Conservation (phyloP, 2,888 invertebrate species). For the Ophioninae sp. region DNA sequence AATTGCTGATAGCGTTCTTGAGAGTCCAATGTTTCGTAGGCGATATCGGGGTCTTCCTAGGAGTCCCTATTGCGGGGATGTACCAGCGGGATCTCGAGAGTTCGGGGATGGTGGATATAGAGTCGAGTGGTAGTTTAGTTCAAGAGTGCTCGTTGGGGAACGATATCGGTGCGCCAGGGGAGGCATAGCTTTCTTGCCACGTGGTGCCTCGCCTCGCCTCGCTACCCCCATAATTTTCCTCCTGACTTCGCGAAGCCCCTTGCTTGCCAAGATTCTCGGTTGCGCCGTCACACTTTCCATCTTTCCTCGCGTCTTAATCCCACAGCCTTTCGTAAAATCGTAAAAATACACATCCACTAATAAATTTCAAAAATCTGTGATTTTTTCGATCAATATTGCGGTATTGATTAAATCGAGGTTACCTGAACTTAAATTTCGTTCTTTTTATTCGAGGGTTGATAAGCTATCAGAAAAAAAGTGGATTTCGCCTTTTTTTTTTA, state of each 20-base stretch:
- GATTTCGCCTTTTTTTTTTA: background rate
- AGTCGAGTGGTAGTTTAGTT: slow-evolving; percentile 79
- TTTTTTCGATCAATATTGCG: background rate
- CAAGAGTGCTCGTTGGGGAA: slow-evolving; percentile 79
- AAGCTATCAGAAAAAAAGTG: background rate
- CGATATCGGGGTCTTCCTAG: slow-evolving; percentile 38
- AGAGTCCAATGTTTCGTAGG: slow-evolving; percentile 55
- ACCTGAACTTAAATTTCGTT: background rate
- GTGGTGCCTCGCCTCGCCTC: slow-evolving; percentile 74
- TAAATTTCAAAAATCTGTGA: background rate
- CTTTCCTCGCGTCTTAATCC: slow-evolving; percentile 21
- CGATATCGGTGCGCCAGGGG: slow-evolving; percentile 78
- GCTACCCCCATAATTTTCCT: slow-evolving; percentile 77
- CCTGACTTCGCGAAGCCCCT: slow-evolving; percentile 63
- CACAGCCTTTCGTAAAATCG: slow-evolving; percentile 1
- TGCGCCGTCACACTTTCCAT: slow-evolving; percentile 58
- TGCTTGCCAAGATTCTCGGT: slow-evolving; percentile 41
- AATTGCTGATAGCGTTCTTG: slow-evolving; percentile 4
- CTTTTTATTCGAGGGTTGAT: background rate
- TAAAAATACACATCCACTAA: background rate
- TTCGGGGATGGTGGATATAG: slow-evolving; percentile 67
- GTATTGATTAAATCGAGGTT: background rate
- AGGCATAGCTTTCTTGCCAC: slow-evolving; percentile 79
- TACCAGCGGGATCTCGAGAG: slow-evolving; percentile 53
- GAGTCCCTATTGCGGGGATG: slow-evolving; percentile 40